These are phyloP conservation scores for Temnopleurus reevesii DNA, from an alignment of 53 echinoderm and acorn worm species.

Conservation along the genomic window DNA sequence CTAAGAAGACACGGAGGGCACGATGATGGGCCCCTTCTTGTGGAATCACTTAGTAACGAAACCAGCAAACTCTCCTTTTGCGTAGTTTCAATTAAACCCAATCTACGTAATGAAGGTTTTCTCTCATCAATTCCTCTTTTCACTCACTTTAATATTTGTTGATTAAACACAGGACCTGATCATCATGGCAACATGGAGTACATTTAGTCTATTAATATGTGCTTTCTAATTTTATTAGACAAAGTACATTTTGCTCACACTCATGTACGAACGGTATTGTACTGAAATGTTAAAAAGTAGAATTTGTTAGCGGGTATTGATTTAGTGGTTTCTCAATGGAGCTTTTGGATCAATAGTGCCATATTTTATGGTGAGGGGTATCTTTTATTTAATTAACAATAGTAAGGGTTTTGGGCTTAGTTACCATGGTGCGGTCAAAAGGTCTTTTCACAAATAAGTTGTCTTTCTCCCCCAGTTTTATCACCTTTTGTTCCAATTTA, in stretches of 20 bases:
- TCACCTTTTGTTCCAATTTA: no score
- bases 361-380: slow-evolving; percentile 29
- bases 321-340: not conserved
- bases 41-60: slow-evolving; percentile 42
- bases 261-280: no score
- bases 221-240: not conserved
- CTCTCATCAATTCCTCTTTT: not conserved
- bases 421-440: slow-evolving; percentile 23
- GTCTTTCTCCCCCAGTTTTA: not conserved
- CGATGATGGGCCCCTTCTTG: not conserved
- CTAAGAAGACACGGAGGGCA: slow-evolving; percentile 5
- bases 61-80: slow-evolving; percentile 40
- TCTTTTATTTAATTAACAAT: slow-evolving; percentile 26
- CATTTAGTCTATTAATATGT: not conserved
- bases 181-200: not conserved
- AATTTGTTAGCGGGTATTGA: not conserved
- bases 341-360: not conserved
- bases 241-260: no score
- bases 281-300: slow-evolving; percentile 6
- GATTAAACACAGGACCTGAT: not conserved
- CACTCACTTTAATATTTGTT: not conserved
- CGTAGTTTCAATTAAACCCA: slow-evolving; percentile 16
- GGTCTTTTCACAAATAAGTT: not conserved
- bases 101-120: not conserved
- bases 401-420: not conserved